phyloP scores from a whole-genome alignment of 30 jellyfish, hydroid and myxozoan species.

The Aurelia coerulea region DNA sequence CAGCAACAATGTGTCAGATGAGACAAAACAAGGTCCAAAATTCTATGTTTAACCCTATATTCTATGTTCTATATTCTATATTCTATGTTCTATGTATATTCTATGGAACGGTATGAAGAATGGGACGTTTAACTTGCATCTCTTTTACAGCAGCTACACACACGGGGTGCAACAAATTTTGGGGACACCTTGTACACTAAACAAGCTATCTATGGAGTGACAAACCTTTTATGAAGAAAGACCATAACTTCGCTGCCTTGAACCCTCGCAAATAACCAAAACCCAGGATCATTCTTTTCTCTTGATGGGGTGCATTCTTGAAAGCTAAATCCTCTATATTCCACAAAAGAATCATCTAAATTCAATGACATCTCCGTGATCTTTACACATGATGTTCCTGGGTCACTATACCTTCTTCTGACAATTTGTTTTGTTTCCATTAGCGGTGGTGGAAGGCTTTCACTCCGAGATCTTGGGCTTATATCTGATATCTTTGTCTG shows the following conservation, averaged over 20 bases:
- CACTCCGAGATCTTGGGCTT: constrained; percentile 53
- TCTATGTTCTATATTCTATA: no score
- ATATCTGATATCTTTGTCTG: background rate
- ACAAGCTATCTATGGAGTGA: no score
- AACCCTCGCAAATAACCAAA: constrained; percentile 87
- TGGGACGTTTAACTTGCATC: no score
- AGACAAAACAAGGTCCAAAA: no score
- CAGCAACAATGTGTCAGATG: no score
- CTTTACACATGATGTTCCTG: constrained; percentile 21
- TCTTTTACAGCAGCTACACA: no score
- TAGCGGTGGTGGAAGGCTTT: constrained; percentile 46
- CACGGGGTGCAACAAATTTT: no score
- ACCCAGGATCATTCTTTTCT: constrained; percentile 67
- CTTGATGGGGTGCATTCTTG: background rate
- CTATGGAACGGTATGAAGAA: no score
- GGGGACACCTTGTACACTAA: no score
- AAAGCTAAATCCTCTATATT: background rate
- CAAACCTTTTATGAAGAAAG: constrained; percentile 61
- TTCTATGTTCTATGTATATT: no score
- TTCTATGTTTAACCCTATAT: no score
- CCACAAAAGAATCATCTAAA: constrained; percentile 26
- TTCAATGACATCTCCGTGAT: constrained; percentile 28
- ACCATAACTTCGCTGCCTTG: constrained; percentile 70
- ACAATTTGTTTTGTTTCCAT: constrained; percentile 11
- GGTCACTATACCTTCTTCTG: constrained; percentile 64